Percentiles rank a stretch among this genome's conserved stretches.
phyloP scores from a whole-genome alignment of 2,888 invertebrate genomes.

The Acronicta aceris region DNA sequence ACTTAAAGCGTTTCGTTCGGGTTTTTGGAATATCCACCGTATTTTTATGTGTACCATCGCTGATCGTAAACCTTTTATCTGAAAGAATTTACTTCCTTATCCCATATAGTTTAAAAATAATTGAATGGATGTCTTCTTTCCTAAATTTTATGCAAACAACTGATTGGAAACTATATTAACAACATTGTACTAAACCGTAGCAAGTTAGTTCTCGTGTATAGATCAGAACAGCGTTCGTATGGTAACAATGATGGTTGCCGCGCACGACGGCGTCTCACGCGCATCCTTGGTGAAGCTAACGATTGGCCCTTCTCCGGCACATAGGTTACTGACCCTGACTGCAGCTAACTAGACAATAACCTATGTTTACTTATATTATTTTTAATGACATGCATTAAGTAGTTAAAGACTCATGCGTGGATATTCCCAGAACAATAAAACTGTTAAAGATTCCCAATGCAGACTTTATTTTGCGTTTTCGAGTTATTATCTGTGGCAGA shows the following conservation, averaged over 20 bases:
- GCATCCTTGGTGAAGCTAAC: conserved; percentile 78
- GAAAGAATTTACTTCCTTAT: too few species aligned
- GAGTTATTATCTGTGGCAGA: too few species aligned
- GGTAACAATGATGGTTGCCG: conserved; percentile 69
- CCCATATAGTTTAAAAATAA: too few species aligned
- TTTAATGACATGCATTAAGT: conserved; percentile 43
- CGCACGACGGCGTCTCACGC: conserved; percentile 80
- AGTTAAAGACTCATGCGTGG: conserved; percentile 32
- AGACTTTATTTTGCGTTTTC: conserved; percentile 3
- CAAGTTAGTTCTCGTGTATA: conserved; percentile 39
- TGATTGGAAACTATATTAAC: conserved; percentile 15
- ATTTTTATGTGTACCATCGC: too few species aligned
- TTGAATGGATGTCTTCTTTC: too few species aligned
- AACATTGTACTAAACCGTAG: conserved; percentile 44
- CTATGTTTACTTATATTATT: conserved; percentile 57
- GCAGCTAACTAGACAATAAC: conserved; percentile 54
- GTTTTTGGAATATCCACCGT: too few species aligned
- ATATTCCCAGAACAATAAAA: conserved; percentile 28
- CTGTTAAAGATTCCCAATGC: conserved; percentile 18
- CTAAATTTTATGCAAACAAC: background rate
- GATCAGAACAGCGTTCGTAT: conserved; percentile 49
- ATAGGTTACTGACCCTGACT: conserved; percentile 77
- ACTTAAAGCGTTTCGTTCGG: too few species aligned
- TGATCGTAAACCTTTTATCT: too few species aligned
- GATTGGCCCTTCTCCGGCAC: conserved; percentile 79